Conservation (phyloP, 1,140 invertebrate species). For the Rhagoletis pomonella region DNA sequence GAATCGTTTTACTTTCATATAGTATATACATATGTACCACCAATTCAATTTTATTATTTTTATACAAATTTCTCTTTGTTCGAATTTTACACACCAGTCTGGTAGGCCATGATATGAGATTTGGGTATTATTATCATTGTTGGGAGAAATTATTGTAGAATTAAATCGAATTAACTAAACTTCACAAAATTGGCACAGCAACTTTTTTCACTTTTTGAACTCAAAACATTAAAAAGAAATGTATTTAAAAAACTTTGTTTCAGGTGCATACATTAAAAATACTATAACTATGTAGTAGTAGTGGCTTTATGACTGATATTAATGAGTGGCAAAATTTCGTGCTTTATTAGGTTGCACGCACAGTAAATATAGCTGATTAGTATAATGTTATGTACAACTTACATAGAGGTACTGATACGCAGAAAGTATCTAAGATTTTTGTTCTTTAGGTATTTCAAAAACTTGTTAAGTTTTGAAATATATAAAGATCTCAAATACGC, state of each 20-base stretch:
- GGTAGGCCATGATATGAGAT: background rate
- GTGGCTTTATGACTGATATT: background rate
- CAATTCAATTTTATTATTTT: background rate
- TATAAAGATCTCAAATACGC: no score
- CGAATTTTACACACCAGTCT: background rate
- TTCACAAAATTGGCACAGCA: slow-evolving; percentile 37
- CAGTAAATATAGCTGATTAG: no score
- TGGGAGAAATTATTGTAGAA: background rate
- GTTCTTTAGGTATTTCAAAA: no score
- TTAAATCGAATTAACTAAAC: slow-evolving; percentile 1
- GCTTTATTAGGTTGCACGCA: background rate
- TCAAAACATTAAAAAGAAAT: slow-evolving; percentile 1
- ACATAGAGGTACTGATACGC: no score
- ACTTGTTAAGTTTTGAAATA: no score
- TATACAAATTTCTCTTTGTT: slow-evolving; percentile 19
- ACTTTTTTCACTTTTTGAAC: slow-evolving; percentile 15
- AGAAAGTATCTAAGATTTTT: no score
- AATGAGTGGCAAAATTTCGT: background rate
- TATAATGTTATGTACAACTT: no score
- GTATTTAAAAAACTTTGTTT: background rate
- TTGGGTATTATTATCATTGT: background rate
- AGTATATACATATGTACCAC: background rate
- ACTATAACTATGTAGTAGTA: background rate
- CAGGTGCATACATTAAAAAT: background rate
- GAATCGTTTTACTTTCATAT: background rate